Percentiles rank a stretch among this genome's conserved stretches.
Conservation (phyloP, 2,797 vertebrate genomes). For the Pseudochromis fuscus region DNA sequence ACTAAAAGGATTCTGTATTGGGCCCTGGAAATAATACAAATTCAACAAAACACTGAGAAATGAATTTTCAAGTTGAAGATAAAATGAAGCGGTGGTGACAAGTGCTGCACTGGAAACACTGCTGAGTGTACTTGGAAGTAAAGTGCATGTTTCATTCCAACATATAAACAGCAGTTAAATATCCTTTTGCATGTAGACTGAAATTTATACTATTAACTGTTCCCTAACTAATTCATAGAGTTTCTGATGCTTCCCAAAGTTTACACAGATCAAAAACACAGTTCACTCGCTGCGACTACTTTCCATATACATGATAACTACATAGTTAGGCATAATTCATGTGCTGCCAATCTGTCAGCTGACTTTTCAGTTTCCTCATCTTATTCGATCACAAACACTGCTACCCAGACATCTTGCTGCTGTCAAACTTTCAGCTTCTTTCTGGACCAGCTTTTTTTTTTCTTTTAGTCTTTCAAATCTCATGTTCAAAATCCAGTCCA, state of each 20-base stretch:
- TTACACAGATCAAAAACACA: not conserved
- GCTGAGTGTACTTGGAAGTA: not conserved
- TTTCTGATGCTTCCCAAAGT: too few species aligned
- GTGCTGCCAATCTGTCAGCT: conserved; percentile 22
- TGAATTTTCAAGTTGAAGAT: not conserved
- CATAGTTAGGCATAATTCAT: conserved; percentile 20
- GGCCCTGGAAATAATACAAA: conserved; percentile 5
- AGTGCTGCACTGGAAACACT: not conserved
- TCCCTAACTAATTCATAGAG: not conserved
- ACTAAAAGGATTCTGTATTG: conserved; percentile 22
- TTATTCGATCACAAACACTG: conserved; percentile 19
- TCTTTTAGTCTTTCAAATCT: not conserved
- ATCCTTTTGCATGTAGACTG: not conserved
- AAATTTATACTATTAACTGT: not conserved
- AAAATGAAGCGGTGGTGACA: conserved; percentile 1
- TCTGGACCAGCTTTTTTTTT: conserved; percentile 1
- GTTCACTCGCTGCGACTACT: not conserved
- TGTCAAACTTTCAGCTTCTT: conserved; percentile 8
- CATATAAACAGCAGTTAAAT: too few species aligned
- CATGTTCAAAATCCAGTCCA: conserved; percentile 18
- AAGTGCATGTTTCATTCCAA: not conserved
- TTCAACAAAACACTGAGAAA: not conserved
- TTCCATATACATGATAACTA: conserved; percentile 21
- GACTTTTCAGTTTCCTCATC: not conserved
- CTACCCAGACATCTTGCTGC: not conserved